Evolutionary conservation across 2,888 invertebrate genomes (phyloP).

Genomic region (Caenorhabditis angaria): DNA sequence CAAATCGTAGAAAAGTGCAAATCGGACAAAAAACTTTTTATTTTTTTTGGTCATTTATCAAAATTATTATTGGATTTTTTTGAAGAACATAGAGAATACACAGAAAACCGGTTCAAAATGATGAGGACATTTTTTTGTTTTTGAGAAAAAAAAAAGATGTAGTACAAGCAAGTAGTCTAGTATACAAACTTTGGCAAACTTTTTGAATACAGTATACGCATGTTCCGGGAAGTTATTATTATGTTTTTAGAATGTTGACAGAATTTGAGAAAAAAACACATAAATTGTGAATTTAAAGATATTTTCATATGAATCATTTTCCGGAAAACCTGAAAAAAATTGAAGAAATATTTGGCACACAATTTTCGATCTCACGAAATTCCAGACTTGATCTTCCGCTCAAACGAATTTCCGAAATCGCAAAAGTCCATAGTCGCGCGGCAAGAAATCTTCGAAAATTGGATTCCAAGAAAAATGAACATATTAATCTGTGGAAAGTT

Average conservation of each 20-base stretch:
- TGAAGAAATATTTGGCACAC: too few relatives aligned
- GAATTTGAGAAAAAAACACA: neutral
- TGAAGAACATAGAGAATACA: neutral
- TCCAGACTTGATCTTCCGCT: slow-evolving; percentile 27
- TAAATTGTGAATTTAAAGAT: neutral
- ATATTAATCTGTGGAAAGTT: slow-evolving; percentile 33
- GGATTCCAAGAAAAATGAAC: slow-evolving; percentile 36
- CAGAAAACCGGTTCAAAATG: neutral
- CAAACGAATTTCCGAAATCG: slow-evolving; percentile 27
- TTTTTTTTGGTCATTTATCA: neutral
- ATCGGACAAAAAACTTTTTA: neutral
- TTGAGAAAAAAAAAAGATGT: too few relatives aligned
- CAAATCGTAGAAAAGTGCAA: neutral
- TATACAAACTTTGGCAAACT: too few relatives aligned
- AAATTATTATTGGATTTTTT: slow-evolving; percentile 9
- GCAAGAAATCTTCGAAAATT: slow-evolving; percentile 24
- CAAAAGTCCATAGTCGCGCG: slow-evolving; percentile 30
- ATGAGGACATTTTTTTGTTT: neutral
- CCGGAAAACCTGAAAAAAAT: too few relatives aligned
- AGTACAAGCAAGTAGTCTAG: too few relatives aligned
- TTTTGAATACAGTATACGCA: too few relatives aligned
- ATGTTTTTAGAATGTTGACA: neutral
- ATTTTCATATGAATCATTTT: too few relatives aligned
- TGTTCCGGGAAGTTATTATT: too few relatives aligned
- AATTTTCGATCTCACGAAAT: too few relatives aligned